These are phyloP conservation scores for Temnothorax nylanderi DNA, from an alignment of 1,140 invertebrate species.

Conservation along the genomic window DNA sequence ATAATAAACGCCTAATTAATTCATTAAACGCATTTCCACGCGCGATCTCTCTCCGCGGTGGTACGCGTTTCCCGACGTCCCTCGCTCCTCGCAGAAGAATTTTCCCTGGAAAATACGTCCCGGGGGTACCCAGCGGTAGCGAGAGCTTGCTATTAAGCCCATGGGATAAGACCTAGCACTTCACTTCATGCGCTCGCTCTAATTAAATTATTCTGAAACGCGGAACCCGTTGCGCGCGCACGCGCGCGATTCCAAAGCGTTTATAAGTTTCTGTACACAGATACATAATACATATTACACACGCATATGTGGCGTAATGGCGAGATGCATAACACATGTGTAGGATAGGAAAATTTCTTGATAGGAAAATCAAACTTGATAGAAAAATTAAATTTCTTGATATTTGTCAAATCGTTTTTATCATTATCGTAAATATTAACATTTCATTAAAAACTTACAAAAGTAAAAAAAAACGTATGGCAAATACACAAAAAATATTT, in stretches of 20 bases:
- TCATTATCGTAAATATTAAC: too few relatives aligned
- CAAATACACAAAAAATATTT: too few relatives aligned
- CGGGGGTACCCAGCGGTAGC: conserved; percentile 63
- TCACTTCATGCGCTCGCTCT: conserved; percentile 71
- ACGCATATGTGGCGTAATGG: background rate
- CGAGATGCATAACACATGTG: background rate
- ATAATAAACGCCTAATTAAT: conserved; percentile 67
- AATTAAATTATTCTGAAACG: conserved; percentile 81
- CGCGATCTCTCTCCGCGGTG: conserved; percentile 9
- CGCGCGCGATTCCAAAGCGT: background rate
- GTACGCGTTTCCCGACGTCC: conserved; percentile 34
- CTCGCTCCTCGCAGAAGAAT: conserved; percentile 1
- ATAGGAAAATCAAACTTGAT: too few relatives aligned
- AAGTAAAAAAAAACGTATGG: too few relatives aligned
- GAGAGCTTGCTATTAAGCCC: conserved; percentile 77
- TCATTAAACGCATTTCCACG: conserved; percentile 44
- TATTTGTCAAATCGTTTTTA: too few relatives aligned
- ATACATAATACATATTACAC: background rate
- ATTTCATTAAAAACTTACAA: too few relatives aligned
- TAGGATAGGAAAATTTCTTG: too few relatives aligned
- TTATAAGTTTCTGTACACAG: background rate
- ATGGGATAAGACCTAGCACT: conserved; percentile 78
- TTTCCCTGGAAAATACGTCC: conserved; percentile 60
- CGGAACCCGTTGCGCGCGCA: conserved; percentile 11
- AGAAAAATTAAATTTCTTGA: too few relatives aligned